Percentiles rank a stretch among this genome's conserved stretches.
Conservation (phyloP, 2,113 vertebrate species). For the Crotalus helleri region DNA sequence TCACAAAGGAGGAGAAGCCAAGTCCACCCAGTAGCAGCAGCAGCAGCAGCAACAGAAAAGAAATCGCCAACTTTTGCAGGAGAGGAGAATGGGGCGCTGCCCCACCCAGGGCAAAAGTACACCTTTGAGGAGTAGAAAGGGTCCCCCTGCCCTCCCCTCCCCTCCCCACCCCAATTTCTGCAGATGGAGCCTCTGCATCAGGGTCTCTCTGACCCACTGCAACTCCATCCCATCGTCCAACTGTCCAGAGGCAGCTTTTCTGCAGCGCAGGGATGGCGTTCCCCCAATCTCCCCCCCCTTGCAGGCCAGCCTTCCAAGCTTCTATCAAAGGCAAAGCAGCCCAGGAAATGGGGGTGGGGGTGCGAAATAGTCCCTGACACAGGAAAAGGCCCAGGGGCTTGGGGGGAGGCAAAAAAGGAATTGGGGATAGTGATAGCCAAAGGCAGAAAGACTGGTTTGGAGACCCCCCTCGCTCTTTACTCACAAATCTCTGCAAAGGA, state of each 20-base stretch:
- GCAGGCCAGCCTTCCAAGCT: background rate
- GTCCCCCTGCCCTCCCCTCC: background rate
- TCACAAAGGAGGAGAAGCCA: background rate
- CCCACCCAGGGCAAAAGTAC: background rate
- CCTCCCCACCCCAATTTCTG: background rate
- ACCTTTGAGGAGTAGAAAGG: background rate
- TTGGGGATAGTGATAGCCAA: background rate
- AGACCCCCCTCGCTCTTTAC: background rate
- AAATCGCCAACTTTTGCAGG: background rate
- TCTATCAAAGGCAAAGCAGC: background rate
- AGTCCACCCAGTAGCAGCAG: background rate
- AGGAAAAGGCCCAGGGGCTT: background rate
- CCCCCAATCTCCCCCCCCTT: background rate
- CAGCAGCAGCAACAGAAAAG: background rate
- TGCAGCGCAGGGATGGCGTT: background rate
- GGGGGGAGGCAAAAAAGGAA: background rate
- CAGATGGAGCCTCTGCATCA: background rate
- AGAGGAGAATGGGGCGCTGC: background rate
- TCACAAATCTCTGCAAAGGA: background rate
- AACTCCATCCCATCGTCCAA: background rate
- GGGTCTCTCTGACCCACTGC: background rate
- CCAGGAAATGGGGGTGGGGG: background rate
- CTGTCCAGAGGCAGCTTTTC: background rate
- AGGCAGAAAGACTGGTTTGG: background rate
- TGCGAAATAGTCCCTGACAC: background rate